phyloP scores from a whole-genome alignment of 2,888 invertebrate species.

The Tridacna crocea region DNA sequence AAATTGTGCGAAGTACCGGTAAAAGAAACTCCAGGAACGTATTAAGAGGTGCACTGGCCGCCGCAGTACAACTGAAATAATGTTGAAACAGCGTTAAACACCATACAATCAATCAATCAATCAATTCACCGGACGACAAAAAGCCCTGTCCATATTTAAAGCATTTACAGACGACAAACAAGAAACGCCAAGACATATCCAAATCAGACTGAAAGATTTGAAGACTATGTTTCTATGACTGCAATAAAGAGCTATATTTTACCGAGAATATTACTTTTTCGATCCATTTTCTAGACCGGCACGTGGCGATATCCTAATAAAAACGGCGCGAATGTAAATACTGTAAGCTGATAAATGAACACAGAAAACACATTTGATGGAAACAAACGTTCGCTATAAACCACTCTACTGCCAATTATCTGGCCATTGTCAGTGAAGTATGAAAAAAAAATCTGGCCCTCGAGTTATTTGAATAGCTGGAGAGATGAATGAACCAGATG shows the following conservation, averaged over 20 bases:
- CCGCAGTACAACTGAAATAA: no score
- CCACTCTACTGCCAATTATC: constrained; percentile 19
- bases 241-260: background rate
- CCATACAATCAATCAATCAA: no score
- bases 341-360: constrained; percentile 27
- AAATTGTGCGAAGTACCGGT: no score
- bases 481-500: background rate
- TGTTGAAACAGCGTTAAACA: no score
- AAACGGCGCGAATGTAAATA: constrained; percentile 23
- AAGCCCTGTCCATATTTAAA: no score
- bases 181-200: no score
- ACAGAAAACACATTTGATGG: constrained; percentile 25
- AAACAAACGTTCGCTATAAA: constrained; percentile 21
- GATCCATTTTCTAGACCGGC: background rate
- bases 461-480: no score
- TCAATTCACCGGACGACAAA: no score
- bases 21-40: no score
- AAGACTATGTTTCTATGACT: background rate
- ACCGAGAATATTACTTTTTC: background rate
- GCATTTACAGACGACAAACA: no score
- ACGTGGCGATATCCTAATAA: constrained; percentile 12
- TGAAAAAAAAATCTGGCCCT: background rate
- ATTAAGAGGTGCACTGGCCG: no score
- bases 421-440: constrained; percentile 8
- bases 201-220: no score